Percentiles rank a stretch among this genome's conserved stretches.
These are phyloP conservation scores for Artibeus lituratus DNA, from an alignment of 2,797 vertebrate species.

Conservation along the genomic window DNA sequence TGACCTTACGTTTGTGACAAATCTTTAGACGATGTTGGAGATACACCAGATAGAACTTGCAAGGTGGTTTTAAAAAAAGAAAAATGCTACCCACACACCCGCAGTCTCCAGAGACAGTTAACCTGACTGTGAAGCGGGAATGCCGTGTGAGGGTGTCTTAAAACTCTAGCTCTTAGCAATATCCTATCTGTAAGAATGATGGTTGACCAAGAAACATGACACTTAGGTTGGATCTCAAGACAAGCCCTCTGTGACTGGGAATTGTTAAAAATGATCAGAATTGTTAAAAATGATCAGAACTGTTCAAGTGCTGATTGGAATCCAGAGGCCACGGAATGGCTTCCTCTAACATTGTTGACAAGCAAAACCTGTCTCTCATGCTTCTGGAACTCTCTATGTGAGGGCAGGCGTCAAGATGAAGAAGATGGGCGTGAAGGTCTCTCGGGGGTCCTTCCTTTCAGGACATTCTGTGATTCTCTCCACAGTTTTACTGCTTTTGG, in stretches of 20 bases:
- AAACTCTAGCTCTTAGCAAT: not conserved
- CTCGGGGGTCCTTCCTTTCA: not conserved
- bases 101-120: not conserved
- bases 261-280: not conserved
- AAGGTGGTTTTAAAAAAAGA: not conserved
- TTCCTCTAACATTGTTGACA: not conserved
- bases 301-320: constrained; percentile 16
- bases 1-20: not conserved
- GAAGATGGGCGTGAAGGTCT: not conserved
- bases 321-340: not conserved
- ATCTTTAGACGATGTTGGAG: not conserved
- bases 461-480: not conserved
- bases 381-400: not conserved
- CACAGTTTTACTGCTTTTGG: not conserved
- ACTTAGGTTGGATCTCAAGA: not conserved
- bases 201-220: not conserved
- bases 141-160: not conserved
- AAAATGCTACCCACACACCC: not conserved
- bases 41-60: not conserved
- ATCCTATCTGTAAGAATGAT: not conserved
- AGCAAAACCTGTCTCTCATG: not conserved
- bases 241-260: constrained; percentile 15
- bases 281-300: not conserved
- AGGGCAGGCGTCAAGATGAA: not conserved
- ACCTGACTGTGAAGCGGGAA: not conserved